phyloP scores from a whole-genome alignment of 2,888 invertebrate species.

The Drosophila picticornis region DNA sequence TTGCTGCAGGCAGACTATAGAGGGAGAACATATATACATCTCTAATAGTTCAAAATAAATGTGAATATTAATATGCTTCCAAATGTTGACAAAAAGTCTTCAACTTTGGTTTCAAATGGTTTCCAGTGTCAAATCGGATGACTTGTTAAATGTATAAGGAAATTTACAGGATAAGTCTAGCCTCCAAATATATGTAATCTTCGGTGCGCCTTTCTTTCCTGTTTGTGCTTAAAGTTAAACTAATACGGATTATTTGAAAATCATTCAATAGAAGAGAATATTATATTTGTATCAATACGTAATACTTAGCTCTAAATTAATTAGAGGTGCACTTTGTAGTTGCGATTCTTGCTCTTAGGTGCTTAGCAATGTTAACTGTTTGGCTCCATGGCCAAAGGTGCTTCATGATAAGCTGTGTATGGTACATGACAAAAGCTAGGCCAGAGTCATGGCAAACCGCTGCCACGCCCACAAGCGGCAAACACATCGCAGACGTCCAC shows the following conservation, averaged over 20 bases:
- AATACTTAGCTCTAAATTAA: not conserved
- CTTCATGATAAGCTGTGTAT: slow-evolving; percentile 40
- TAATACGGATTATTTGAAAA: not conserved
- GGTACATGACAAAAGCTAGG: slow-evolving; percentile 50
- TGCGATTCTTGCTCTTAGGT: slow-evolving; percentile 6
- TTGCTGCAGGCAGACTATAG: not conserved
- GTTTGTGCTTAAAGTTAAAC: not conserved
- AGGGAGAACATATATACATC: not conserved
- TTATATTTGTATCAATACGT: not conserved
- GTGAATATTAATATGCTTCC: not conserved
- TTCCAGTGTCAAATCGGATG: not conserved
- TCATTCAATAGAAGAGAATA: not conserved
- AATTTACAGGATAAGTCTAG: not conserved
- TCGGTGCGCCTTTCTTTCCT: not conserved
- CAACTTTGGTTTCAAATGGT: too few species aligned
- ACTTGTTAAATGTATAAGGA: not conserved
- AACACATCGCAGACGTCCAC: slow-evolving; percentile 12
- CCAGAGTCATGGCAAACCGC: slow-evolving; percentile 61
- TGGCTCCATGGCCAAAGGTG: slow-evolving; percentile 19
- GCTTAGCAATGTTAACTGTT: slow-evolving; percentile 40
- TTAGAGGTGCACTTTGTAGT: not conserved
- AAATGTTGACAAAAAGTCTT: not conserved
- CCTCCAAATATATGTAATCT: not conserved
- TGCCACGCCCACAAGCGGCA: slow-evolving; percentile 17
- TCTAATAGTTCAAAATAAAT: not conserved